Base-by-base conservation (phyloP, 2,113 vertebrate species). In the Motacilla alba region DNA sequence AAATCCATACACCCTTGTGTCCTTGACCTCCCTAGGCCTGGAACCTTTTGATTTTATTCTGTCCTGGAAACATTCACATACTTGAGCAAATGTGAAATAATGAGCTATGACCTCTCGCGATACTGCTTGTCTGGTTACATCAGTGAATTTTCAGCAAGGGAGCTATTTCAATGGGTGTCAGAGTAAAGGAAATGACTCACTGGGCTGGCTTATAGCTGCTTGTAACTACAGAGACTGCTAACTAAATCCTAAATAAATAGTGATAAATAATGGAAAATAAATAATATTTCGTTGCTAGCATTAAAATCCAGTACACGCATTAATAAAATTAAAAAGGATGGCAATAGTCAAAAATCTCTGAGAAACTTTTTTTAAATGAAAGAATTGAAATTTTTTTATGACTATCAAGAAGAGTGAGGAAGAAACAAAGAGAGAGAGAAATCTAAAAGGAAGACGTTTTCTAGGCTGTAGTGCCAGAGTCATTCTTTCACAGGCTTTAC, bases 101-200 rank as follows among this genome's bases (percentile, higher is more conserved):
- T 72, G 77, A 95, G 90, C 94, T 77, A 8, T 78, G 93, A 95
- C 94, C 92, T 96, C 91, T 97, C 94, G 86, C 90, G 94, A 95
- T 96, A 95, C 87, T 75, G 64, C 84, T 79, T 86, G 82, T 90
- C 96, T 96, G 94, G 62, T 92, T 94, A 93, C 66, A 94, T 58
- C 80, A 97, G 85, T 46, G 66, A 67, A 63, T 84, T 72, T 87
- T 73, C 93, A 88, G 90, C 89, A 52, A 93, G 79, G 56, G 89
- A 96, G 79, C 59, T 31, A 59, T 94, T 94, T 93, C 77, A 87
- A 46, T 81, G 89, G 91, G 81, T 92, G 92, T 89, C 92, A 79
- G 75, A 15, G 64, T 67, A 92, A 95, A 95, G 93, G 88, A 96
- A 96, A 94, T 96, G 91, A 97, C 80, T 95, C 94, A 91, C 92